phyloP scores from a whole-genome alignment of 2,888 invertebrate species.

The Lithophane socia region DNA sequence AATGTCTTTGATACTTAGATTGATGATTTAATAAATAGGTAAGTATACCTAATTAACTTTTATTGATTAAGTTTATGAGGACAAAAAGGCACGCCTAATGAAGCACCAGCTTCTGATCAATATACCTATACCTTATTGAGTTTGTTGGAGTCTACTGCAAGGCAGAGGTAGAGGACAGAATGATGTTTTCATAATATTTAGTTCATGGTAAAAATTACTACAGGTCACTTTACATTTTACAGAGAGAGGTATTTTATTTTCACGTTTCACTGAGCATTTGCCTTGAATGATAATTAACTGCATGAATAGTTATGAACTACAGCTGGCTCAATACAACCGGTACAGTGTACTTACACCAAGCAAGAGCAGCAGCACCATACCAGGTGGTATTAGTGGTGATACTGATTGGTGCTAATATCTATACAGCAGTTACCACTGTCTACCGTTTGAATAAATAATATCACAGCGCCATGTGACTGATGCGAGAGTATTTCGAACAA shows the following conservation, averaged over 20 bases:
- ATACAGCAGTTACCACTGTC: not conserved
- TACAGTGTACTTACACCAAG: not conserved
- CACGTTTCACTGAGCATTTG: not conserved
- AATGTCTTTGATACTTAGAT: slow-evolving; percentile 8
- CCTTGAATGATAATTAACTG: not conserved
- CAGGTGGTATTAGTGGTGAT: not conserved
- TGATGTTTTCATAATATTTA: not conserved
- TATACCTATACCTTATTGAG: not conserved
- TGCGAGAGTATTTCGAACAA: not conserved
- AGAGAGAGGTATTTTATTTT: not conserved
- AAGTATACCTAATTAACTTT: not conserved
- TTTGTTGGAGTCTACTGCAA: not conserved
- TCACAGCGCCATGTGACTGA: not conserved
- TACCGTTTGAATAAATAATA: not conserved
- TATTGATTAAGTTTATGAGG: not conserved
- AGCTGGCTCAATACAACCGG: not conserved
- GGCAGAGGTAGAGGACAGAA: too few species aligned
- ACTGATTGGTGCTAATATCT: not conserved
- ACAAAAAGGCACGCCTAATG: not conserved
- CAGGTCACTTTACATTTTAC: not conserved
- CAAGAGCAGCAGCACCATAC: not conserved
- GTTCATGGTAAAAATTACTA: not conserved
- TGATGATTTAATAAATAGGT: not conserved
- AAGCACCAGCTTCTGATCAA: not conserved
- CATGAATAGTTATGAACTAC: not conserved